A percentile compares a stretch with the other conserved stretches of the same genome.
phyloP scores from a whole-genome alignment of 2,797 vertebrate species.

The Hydrocynus forskahlii region DNA sequence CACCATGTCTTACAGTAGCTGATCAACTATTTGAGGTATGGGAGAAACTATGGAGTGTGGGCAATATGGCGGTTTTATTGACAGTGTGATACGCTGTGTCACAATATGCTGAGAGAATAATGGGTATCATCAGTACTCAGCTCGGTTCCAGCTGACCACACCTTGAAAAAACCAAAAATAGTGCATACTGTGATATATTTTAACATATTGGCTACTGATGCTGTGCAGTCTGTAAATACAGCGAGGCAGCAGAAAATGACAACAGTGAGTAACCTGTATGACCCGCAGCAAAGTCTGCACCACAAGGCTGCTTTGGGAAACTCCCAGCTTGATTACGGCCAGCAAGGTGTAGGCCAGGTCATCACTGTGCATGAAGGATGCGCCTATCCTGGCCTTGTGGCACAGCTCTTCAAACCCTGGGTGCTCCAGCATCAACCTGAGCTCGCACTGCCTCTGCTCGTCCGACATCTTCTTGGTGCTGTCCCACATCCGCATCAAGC shows the following conservation, averaged over 20 bases:
- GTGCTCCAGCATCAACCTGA: slow-evolving; percentile 83
- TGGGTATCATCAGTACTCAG: too few species aligned
- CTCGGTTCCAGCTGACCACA: too few species aligned
- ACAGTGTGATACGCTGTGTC: too few species aligned
- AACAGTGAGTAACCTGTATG: slow-evolving; percentile 77
- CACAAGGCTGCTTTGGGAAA: slow-evolving; percentile 82
- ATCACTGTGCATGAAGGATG: slow-evolving; percentile 62
- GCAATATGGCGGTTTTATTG: too few species aligned
- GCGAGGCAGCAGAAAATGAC: neutral
- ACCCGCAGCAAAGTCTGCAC: slow-evolving; percentile 85
- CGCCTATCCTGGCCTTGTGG: slow-evolving; percentile 66
- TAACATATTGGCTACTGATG: too few species aligned
- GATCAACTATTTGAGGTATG: too few species aligned
- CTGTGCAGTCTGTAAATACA: too few species aligned
- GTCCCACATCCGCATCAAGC: slow-evolving; percentile 79
- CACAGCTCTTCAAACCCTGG: slow-evolving; percentile 78
- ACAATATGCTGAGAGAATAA: too few species aligned
- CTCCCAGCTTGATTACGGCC: slow-evolving; percentile 79
- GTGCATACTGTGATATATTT: too few species aligned
- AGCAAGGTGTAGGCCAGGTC: slow-evolving; percentile 80
- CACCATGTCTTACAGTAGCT: too few species aligned
- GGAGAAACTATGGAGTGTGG: too few species aligned
- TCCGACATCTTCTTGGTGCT: slow-evolving; percentile 76
- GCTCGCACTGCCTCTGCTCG: slow-evolving; percentile 80
- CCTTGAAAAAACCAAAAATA: too few species aligned